Evolutionary conservation across 2,113 vertebrate species (phyloP), one percentile per base, ranked within the genome.

Genomic region (Fregetta grallaria): DNA sequence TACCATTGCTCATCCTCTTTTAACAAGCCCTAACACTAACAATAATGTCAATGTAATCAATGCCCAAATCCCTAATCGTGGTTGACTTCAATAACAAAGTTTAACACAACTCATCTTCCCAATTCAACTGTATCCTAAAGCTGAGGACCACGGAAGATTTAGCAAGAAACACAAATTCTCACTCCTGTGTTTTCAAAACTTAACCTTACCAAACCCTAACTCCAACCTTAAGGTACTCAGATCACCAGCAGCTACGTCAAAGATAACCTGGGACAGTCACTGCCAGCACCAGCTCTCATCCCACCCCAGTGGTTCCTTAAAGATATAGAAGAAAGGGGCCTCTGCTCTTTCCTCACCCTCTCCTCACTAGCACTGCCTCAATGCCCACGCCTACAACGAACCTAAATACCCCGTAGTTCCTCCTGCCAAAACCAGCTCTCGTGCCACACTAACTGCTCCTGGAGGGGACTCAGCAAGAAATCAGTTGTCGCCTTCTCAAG

Each of bases 341-440:
- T 61, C 63, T 45, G 32, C 15, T 44, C 36, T 47, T 63, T 67
- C 15, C n/a, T 71, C 49, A 32, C 7, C 30, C 81, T 32, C 62
- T 29, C 19, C 34, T 62, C 56, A 49, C 27, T 12, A 40, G 15
- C 22, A 9, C 42, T 53, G 42, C 38, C 45, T 32, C 42, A 62
- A 20, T 30, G n/a, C 22, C 19, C 27, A 29, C 2, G 11, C 4
- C 47, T 68, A 16, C 34, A 56, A 40, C 30, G 77, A 66, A 81
- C 11, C n/a, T 17, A 5, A 81, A 81, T 0, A 71, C 2, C 5
- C 40, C 3, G 0, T 3, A 27, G 53, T 32, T 38, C 42, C 68
- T 85, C 61, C 42, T 75, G 65, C 65, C 55, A 74, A 44, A 80
- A 58, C 23, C 15, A 70, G 8, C 21, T 32, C 58, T 58, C 0